Conservation (phyloP, 2,113 vertebrate genomes). For the Salminus brasiliensis region DNA sequence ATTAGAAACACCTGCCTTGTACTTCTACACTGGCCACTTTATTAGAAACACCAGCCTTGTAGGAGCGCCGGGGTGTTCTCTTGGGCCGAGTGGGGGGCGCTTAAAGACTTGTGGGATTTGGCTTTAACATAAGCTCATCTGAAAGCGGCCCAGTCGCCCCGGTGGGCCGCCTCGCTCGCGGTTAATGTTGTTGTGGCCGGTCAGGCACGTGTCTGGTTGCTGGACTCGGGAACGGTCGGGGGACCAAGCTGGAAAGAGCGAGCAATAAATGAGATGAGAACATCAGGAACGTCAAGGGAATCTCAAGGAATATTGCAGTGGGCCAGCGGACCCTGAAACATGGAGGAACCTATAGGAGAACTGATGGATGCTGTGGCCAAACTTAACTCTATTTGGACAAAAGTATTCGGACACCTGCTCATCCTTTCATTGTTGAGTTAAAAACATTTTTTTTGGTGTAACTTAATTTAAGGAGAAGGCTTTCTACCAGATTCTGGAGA, state of each 20-base stretch:
- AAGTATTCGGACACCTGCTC: no score
- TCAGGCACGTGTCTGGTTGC: conserved; percentile 24
- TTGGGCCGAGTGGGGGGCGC: not conserved
- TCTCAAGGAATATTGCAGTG: not conserved
- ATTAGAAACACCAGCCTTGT: no score
- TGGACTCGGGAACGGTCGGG: not conserved
- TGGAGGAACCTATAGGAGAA: no score
- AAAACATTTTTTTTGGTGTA: no score
- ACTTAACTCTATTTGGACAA: no score
- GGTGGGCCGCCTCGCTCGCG: not conserved
- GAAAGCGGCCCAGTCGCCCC: not conserved
- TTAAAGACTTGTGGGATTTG: conserved; percentile 32
- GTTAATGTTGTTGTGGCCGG: conserved; percentile 12
- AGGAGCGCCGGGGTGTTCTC: no score
- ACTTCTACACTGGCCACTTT: no score
- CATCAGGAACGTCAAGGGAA: not conserved
- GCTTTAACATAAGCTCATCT: conserved; percentile 33
- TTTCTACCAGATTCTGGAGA: no score
- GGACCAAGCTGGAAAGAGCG: not conserved
- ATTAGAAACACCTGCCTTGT: no score
- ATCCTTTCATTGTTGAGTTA: no score
- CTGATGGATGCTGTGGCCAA: no score
- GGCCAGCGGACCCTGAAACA: not conserved
- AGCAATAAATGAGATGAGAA: not conserved
- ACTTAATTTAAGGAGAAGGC: no score